Base-by-base conservation (phyloP, 2,797 vertebrate species). In the Scarus forsteni region DNA sequence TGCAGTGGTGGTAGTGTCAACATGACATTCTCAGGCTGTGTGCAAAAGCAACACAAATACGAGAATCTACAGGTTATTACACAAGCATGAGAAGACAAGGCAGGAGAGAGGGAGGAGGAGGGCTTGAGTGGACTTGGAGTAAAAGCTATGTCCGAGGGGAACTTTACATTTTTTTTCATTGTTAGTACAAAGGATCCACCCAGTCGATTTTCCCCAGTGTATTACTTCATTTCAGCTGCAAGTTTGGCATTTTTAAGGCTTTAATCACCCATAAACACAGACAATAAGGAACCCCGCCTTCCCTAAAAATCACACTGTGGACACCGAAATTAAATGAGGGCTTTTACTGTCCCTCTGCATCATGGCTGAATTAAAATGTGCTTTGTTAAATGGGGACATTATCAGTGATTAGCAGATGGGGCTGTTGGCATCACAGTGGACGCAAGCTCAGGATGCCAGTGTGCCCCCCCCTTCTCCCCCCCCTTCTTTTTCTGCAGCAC, bases 1-100 rank as follows among this genome's bases (percentile, higher is more conserved):
- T 54, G 60, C 35, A 42, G 38, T 81, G 80, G 59, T 84, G 66
- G 68, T 77, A 81, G 77, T 84, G 75, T 85, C 87, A 91, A 89
- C 85, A 89, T 79, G 80, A 84, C 83, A 89, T 91, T 89, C 80
- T 81, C 38, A 10, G 43, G 35, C 12, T 79, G 66, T 44, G 50
- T 85, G 80, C 81, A 84, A 75, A 75, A 12, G 40, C 78, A 88
- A 86, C 71, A 91, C 51, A 77, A 83, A 84, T 48, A 46, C 57
- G n/a, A 49, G 27, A 3, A 68, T 50, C 50, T 66, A 72, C 70
- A 77, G 60, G 64, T 74, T 67, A 45, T 3, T 14, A 48, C 0
- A 7, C 51, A 71, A 52, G 71, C 42, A 64, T 66, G 11, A 52
- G 46, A 46, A n/a, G 50, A 51, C 18, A 50, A 11, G n/a, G n/a